Evolutionary conservation across 2,797 vertebrate genomes (phyloP).

Genomic region (Gymnopithys bicolor): DNA sequence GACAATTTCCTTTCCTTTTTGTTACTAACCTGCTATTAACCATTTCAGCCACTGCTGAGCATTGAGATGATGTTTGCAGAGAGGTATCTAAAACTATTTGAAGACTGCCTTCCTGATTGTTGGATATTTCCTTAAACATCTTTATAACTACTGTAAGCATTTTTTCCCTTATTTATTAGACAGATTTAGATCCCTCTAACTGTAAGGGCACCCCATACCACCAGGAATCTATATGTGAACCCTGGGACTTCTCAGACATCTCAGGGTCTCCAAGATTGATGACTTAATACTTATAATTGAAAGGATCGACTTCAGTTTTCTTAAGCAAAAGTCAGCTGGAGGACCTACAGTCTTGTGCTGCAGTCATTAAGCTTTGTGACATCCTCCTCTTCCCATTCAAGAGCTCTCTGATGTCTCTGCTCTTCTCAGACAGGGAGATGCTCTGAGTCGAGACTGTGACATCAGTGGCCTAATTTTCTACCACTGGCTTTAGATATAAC

Average conservation of each 20-base stretch:
- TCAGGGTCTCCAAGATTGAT: background rate
- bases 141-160: background rate
- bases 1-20: background rate
- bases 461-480: background rate
- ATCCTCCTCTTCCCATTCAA: background rate
- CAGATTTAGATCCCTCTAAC: background rate
- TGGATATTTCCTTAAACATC: background rate
- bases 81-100: background rate
- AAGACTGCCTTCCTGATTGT: background rate
- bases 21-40: background rate
- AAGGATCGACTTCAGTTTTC: background rate
- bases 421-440: background rate
- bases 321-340: background rate
- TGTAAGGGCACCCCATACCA: rapidly evolving
- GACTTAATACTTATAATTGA: background rate
- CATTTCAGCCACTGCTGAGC: background rate
- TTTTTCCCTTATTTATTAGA: background rate
- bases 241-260: background rate
- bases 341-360: background rate
- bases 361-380: background rate
- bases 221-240: background rate
- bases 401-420: background rate
- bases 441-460: background rate
- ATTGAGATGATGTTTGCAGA: background rate
- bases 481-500: background rate